Evolutionary conservation across 2,113 vertebrate genomes (phyloP), one percentile per base, ranked within the genome.

Genomic region (Eidolon helvum): DNA sequence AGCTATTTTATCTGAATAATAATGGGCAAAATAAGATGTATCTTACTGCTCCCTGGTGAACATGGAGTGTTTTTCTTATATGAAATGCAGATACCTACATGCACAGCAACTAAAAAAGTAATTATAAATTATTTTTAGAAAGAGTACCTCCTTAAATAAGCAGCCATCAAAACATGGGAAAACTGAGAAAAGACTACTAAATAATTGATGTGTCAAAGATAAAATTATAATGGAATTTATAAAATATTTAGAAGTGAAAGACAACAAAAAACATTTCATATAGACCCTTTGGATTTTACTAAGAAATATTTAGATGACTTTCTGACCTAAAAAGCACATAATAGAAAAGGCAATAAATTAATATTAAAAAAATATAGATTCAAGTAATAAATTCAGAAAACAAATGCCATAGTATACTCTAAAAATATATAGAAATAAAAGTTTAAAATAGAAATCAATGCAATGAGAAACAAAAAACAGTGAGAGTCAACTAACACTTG

Each of bases 231-330:
- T 68, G 19, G 48, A 93, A 96, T 74, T 80, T 80, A 80, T 74
- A 65, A 94, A 94, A 78, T 88, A 89, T 92, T 92, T 84, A 96
- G 8, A 57, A 48, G 53, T n/a, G 21, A 94, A 92, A 50, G n/a
- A 45, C 15, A 21, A 69, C 7, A 94, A 88, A 74, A 83, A 30
- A 30, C 24, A 91, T 78, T 87, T 94, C 65, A 87, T 66, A 30
- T 28, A 65, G 2, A 78, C 10, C 61, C 53, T 71, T 59, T 96
- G 7, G 43, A 43, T 85, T 95, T 94, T 85, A 85, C 71, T 50
- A 43, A 85, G 78, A 78, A 80, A 94, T 55, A 55, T 1, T 66
- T 65, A 82, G 48, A 48, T 59, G 4, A 80, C 86, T 74, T 79
- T 90, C 48, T 63, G 12, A 72, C 5, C 2, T 65, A 71, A 55